phyloP scores from a whole-genome alignment of 2,113 vertebrate species.

The Cyprinodon tularosa region DNA sequence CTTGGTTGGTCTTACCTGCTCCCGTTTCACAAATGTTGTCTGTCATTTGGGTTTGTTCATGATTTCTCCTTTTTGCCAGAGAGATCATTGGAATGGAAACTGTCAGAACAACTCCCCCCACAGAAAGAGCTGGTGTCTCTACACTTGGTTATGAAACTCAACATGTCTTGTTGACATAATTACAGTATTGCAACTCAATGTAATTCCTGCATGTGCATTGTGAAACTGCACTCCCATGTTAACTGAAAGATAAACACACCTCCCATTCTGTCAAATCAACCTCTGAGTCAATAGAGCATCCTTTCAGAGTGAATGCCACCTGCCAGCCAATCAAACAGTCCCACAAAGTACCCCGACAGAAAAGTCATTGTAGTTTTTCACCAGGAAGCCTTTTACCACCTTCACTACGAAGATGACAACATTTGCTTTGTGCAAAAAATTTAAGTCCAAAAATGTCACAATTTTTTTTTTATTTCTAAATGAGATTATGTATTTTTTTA shows the following conservation, averaged over 20 bases:
- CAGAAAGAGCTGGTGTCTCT: conserved; percentile 55
- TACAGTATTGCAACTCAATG: conserved; percentile 56
- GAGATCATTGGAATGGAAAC: conserved; percentile 28
- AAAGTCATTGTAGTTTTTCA: conserved; percentile 44
- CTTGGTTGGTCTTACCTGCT: conserved; percentile 58
- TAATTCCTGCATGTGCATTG: conserved; percentile 40
- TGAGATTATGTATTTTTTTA: too few relatives aligned
- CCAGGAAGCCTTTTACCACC: conserved; percentile 48
- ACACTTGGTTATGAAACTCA: conserved; percentile 47
- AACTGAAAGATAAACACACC: conserved; percentile 63
- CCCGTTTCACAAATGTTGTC: conserved; percentile 53
- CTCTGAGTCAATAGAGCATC: conserved; percentile 69
- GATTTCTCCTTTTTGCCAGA: conserved; percentile 40
- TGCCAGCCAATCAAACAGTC: conserved; percentile 59
- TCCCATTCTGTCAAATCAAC: conserved; percentile 69
- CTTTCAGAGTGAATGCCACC: conserved; percentile 64
- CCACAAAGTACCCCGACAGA: conserved; percentile 49
- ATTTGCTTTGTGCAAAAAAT: conserved; percentile 6
- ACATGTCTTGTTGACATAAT: conserved; percentile 60
- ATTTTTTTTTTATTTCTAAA: too few relatives aligned
- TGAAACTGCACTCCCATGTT: conserved; percentile 59
- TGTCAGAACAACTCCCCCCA: conserved; percentile 52
- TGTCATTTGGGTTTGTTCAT: conserved; percentile 58
- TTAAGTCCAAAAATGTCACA: too few relatives aligned
- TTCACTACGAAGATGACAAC: conserved; percentile 52